phyloP scores from a whole-genome alignment of 2,888 invertebrate genomes.

The Dione juno region DNA sequence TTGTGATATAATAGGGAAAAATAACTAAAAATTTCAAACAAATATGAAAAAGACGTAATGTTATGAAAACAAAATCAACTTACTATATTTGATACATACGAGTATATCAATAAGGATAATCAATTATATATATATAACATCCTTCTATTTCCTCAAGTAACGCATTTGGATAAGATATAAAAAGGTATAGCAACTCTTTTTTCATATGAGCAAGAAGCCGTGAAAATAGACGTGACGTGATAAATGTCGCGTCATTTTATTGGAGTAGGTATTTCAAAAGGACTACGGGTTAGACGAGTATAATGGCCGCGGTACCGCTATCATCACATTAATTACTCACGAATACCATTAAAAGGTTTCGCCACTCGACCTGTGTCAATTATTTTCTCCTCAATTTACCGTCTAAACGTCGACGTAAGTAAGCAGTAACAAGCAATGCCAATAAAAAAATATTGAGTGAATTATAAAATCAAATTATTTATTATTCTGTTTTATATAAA shows the following conservation, averaged over 20 bases:
- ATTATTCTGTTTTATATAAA: neutral
- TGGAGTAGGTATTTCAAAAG: constrained; percentile 11
- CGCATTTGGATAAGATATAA: neutral
- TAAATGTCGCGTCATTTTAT: constrained; percentile 30
- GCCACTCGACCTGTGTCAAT: constrained; percentile 19
- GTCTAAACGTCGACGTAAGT: constrained; percentile 5
- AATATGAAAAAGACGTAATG: neutral
- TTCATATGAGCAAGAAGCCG: constrained; percentile 17
- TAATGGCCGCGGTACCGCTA: constrained; percentile 20
- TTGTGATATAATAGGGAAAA: no score
- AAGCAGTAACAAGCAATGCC: neutral
- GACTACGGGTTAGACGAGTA: constrained; percentile 23
- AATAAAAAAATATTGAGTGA: neutral
- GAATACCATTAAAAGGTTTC: constrained; percentile 18
- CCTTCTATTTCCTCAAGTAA: neutral
- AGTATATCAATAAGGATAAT: neutral
- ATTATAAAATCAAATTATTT: neutral
- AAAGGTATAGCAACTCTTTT: constrained; percentile 3
- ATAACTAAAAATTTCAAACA: neutral
- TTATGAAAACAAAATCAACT: neutral
- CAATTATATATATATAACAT: neutral
- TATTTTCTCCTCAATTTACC: constrained; percentile 17
- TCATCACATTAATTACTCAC: constrained; percentile 31
- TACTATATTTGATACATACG: neutral
- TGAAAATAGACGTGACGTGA: constrained; percentile 23